These are phyloP conservation scores for Dromococcyx pavoninus DNA, from an alignment of 2,797 vertebrate species.

Conservation along the genomic window DNA sequence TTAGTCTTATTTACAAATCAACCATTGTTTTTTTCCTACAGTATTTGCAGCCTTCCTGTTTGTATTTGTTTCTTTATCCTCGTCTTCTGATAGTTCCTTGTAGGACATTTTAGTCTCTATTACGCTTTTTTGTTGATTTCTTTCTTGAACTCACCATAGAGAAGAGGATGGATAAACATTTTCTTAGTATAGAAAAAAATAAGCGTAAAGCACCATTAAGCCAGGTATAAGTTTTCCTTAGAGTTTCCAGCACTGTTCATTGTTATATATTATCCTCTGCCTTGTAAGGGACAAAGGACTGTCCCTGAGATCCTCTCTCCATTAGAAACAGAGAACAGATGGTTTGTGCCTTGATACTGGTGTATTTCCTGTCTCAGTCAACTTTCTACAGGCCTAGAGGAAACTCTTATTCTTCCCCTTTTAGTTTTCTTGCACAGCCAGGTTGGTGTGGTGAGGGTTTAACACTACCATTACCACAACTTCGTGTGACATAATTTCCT, in stretches of 20 bases:
- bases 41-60: background rate
- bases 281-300: background rate
- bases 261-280: background rate
- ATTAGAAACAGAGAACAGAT: background rate
- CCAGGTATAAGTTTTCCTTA: background rate
- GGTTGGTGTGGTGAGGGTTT: background rate
- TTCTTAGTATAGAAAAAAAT: background rate
- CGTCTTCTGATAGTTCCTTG: background rate
- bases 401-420: background rate
- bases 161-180: background rate
- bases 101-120: background rate
- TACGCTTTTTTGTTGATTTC: background rate
- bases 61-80: background rate
- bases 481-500: background rate
- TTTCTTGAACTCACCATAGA: background rate
- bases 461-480: background rate
- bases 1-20: background rate
- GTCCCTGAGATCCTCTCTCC: background rate
- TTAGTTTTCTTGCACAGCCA: background rate
- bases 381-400: background rate
- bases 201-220: background rate
- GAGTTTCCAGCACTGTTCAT: background rate
- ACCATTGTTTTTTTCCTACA: background rate
- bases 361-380: background rate
- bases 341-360: background rate